phyloP scores from a whole-genome alignment of 2,797 vertebrate genomes.

The Arremon aurantiirostris region DNA sequence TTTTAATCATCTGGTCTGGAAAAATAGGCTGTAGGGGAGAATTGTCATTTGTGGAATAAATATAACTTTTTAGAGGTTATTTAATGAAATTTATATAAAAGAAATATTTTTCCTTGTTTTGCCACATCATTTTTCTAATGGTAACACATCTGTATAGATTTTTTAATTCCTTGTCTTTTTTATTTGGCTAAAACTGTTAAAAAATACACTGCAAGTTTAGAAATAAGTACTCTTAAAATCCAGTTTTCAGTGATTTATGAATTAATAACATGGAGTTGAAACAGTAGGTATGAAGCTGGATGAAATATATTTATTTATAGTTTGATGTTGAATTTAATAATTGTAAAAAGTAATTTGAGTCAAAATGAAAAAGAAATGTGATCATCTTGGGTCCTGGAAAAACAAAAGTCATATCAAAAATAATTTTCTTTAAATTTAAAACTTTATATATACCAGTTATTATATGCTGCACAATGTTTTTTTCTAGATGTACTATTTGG shows the following conservation, averaged over 20 bases:
- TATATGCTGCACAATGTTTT: background rate
- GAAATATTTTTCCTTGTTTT: background rate
- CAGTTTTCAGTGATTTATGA: conserved; percentile 25
- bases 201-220: background rate
- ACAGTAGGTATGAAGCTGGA: background rate
- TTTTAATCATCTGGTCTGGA: background rate
- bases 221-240: background rate
- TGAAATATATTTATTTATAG: conserved; percentile 11
- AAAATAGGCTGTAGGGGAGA: background rate
- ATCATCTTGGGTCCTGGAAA: background rate
- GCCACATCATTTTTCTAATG: background rate
- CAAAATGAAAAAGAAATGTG: conserved; percentile 22
- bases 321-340: conserved; percentile 18
- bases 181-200: background rate
- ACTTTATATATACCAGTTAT: background rate
- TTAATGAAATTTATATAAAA: background rate
- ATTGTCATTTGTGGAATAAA: background rate
- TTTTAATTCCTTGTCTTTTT: background rate
- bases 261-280: conserved; percentile 33
- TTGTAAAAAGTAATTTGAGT: conserved; percentile 15
- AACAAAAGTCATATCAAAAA: background rate
- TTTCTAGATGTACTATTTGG: background rate
- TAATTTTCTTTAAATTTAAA: background rate
- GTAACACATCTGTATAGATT: background rate
- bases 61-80: background rate